Percentiles rank a stretch among this genome's conserved stretches.
phyloP scores from a whole-genome alignment of 2,113 vertebrate species.

The Rhodinocichla rosea region DNA sequence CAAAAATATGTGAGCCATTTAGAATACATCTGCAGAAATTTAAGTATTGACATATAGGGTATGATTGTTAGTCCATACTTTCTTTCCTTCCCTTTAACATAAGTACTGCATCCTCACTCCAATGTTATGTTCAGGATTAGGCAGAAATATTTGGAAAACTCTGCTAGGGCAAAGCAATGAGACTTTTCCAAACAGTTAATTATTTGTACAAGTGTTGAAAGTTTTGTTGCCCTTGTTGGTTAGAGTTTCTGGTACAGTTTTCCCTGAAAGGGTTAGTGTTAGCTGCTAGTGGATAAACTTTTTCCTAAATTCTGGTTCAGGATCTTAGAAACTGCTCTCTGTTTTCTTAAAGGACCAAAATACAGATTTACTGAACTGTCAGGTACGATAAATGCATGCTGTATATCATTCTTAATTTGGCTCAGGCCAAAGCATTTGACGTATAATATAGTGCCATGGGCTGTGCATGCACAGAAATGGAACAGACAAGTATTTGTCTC shows the following conservation, averaged over 20 bases:
- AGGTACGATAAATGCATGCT: not conserved
- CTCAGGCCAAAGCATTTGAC: not conserved
- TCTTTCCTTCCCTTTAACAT: not conserved
- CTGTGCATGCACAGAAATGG: not conserved
- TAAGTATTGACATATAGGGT: not conserved
- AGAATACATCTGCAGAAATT: not conserved
- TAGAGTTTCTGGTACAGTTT: not conserved
- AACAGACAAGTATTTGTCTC: not conserved
- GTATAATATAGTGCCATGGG: not conserved
- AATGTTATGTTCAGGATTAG: fast-evolving
- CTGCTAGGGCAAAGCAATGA: not conserved
- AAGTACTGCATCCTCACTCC: not conserved
- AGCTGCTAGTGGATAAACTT: not conserved
- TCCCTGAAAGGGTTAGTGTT: not conserved
- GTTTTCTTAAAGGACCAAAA: not conserved
- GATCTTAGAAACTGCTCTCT: not conserved
- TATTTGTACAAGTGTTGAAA: not conserved
- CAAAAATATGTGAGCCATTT: not conserved
- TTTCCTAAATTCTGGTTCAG: not conserved
- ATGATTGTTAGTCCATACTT: not conserved
- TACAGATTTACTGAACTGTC: not conserved
- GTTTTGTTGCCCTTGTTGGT: not conserved
- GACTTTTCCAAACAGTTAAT: not conserved
- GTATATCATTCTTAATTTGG: not conserved
- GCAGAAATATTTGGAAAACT: not conserved